Percentiles rank a stretch among this genome's conserved stretches.
phyloP scores from a whole-genome alignment of 2,113 vertebrate species.

The Uria aalge region DNA sequence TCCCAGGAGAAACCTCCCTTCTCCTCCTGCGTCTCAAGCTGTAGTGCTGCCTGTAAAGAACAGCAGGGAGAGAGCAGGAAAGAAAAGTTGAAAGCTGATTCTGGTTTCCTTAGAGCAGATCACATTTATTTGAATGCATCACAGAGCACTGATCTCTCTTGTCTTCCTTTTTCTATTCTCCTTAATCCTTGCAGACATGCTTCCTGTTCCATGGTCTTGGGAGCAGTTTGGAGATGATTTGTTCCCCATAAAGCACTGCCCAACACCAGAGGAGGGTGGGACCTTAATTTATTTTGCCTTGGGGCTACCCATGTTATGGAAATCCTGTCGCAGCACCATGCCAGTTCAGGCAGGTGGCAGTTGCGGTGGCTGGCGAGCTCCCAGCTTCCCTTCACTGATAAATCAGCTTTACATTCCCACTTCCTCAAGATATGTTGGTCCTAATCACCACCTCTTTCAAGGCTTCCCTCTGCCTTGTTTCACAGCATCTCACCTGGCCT shows the following conservation, averaged over 20 bases:
- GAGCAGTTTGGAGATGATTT: not conserved
- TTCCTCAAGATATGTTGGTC: not conserved
- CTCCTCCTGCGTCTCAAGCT: not conserved
- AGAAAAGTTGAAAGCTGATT: not conserved
- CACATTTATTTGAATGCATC: not conserved
- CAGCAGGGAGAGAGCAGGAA: not conserved
- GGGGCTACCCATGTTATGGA: not conserved
- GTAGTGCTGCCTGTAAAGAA: not conserved
- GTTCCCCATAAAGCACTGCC: not conserved
- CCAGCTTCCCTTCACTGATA: not conserved
- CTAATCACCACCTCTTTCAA: not conserved
- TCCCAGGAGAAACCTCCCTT: not conserved
- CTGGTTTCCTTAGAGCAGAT: not conserved
- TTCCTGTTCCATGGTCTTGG: not conserved
- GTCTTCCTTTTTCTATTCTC: not conserved
- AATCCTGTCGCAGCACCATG: not conserved
- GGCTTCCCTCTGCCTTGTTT: not conserved
- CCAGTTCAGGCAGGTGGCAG: not conserved
- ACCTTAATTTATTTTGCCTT: not conserved
- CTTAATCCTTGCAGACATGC: not conserved
- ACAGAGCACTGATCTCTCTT: not conserved
- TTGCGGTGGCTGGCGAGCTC: fast-evolving
- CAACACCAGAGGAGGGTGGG: fast-evolving
- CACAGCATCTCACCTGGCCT: not conserved
- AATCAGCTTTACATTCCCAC: not conserved